Evolutionary conservation across 2,797 vertebrate genomes (phyloP).

Genomic region (Clamator glandarius): DNA sequence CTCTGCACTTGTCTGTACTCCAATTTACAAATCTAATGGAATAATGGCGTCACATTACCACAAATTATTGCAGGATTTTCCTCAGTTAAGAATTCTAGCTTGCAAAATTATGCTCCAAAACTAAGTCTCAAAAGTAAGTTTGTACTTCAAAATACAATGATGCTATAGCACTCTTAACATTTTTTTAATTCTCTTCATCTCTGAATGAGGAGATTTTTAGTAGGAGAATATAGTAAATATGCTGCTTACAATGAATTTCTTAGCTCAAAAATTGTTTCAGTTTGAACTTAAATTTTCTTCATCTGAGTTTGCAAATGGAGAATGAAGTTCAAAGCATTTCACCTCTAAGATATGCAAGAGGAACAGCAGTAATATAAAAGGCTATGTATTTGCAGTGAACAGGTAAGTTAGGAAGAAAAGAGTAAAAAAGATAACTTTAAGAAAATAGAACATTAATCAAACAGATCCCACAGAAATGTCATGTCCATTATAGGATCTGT

Average conservation of each 20-base stretch:
- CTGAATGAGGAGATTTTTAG: not conserved
- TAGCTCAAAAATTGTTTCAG: not conserved
- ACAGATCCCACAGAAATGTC: not conserved
- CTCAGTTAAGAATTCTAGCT: not conserved
- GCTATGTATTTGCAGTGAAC: not conserved
- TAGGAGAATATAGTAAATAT: not conserved
- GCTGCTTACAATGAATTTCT: not conserved
- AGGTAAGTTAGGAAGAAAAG: not conserved
- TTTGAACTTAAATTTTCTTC: not conserved
- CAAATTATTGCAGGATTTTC: not conserved
- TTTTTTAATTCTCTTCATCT: not conserved
- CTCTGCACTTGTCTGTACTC: not conserved
- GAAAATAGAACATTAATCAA: not conserved
- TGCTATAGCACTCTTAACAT: not conserved
- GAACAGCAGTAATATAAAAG: not conserved
- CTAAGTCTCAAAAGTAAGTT: not conserved
- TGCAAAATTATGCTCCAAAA: not conserved
- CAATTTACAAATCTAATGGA: not conserved
- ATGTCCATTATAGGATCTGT: not conserved
- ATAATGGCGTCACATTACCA: not conserved
- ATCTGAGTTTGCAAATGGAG: not conserved
- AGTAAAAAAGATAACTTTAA: not conserved
- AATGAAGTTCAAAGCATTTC: not conserved
- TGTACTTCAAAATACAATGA: not conserved
- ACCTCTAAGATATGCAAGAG: not conserved